Evolutionary conservation across 2,888 invertebrate species (phyloP).

Genomic region (Ctena decussata): DNA sequence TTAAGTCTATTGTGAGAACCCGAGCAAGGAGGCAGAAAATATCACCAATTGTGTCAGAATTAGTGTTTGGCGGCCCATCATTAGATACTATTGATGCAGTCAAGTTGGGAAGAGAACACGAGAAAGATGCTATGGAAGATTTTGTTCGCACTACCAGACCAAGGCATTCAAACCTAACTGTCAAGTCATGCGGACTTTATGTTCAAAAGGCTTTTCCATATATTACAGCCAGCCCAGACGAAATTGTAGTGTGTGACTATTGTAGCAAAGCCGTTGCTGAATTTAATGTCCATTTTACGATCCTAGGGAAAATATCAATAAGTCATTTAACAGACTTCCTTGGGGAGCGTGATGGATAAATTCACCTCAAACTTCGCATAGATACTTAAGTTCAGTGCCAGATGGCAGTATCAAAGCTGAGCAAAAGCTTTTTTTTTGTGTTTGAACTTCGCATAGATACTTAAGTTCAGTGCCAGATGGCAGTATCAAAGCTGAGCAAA

Average conservation of each 20-base stretch:
- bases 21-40: background rate
- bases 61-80: background rate
- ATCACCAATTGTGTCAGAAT: conserved; percentile 7
- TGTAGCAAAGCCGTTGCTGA: background rate
- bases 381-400: background rate
- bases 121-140: background rate
- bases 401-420: background rate
- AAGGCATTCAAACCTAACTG: background rate
- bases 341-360: background rate
- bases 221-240: conserved; percentile 20
- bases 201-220: background rate
- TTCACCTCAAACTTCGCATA: background rate
- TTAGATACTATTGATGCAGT: background rate
- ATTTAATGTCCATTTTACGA: background rate
- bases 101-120: background rate
- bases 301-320: background rate
- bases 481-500: background rate
- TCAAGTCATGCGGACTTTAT: conserved; percentile 3
- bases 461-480: background rate
- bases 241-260: background rate
- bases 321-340: background rate
- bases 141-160: background rate
- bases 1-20: background rate
- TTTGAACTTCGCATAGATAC: background rate
- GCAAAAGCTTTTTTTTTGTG: background rate